Base-by-base conservation (phyloP, 1,140 invertebrate genomes). In the Halyomorpha halys region DNA sequence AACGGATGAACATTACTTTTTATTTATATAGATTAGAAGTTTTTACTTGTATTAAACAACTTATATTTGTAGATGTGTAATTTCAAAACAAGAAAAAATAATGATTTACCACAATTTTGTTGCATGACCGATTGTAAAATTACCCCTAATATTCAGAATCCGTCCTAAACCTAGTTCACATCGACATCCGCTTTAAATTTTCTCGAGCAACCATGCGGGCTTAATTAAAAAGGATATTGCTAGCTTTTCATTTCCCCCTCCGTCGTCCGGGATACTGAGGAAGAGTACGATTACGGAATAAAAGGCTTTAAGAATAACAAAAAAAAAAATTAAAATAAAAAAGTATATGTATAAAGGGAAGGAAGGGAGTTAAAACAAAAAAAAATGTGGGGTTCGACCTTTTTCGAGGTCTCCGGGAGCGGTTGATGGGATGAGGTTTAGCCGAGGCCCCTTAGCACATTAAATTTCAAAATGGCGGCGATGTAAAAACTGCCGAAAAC, bases 221-320 rank as follows among this genome's bases (percentile, higher is more conserved):
- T 56, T 56, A 56, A 56, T 56, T 56, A 56, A 56, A 56, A 56
- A 56, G 53, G 53, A 56, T 56, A 56, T 56, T 56, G 53, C 53
- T 56, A 21, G 23, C 23, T 56, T 56, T 56, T 56, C 53, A 56
- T 56, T 56, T 23, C 23, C 19, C 53, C 23, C 23, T 16, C 53
- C 23, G 3, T 8, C 27, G 27, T 30, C 27, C 27, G 27, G 27
- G 27, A 25, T 27, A 56, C 21, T 5, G 53, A 56, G 53, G 53
- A 56, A 56, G 53, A 27, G 18, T 15, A 25, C 21, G 3, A 56
- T 56, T 56, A 56, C 4, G 4, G 53, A 56, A 56, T 56, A 56
- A 56, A 27, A 56, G 53, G 4, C 23, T 23, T 56, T 13, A 11
- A 19, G 27, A 23, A 27, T 27, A 19, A 2, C 3, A 21, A 49